Evolutionary conservation across 1,140 invertebrate species (phyloP).

Genomic region (Macrobrachium rosenbergii): DNA sequence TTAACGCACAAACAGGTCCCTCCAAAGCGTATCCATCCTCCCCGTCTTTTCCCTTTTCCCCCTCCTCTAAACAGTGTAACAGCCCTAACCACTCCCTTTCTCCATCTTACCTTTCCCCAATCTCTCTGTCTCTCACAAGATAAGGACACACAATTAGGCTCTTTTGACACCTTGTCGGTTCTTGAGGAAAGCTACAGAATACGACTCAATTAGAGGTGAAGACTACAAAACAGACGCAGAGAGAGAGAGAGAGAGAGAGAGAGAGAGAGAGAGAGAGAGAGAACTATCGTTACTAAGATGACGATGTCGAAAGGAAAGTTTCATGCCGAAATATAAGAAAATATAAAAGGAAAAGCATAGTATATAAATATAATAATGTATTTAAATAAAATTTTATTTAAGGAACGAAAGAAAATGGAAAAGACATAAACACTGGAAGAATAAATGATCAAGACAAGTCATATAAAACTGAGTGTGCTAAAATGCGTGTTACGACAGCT

Average conservation of each 20-base stretch:
- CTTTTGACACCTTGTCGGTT: conserved; percentile 58
- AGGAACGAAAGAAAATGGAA: not conserved
- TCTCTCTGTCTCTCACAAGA: conserved; percentile 2
- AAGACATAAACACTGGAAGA: not conserved
- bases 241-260: not conserved
- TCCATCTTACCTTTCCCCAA: not conserved
- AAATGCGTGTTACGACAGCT: too few relatives aligned
- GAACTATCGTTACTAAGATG: not conserved
- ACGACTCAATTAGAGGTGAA: conserved; percentile 48
- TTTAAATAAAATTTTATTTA: too few relatives aligned
- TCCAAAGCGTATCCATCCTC: not conserved
- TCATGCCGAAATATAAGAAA: too few relatives aligned
- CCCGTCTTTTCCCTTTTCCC: not conserved
- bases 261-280: not conserved
- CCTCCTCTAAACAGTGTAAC: not conserved
- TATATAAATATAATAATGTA: too few relatives aligned
- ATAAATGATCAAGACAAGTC: not conserved
- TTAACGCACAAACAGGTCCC: too few relatives aligned
- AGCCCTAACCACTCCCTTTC: not conserved
- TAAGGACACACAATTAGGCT: conserved; percentile 37
- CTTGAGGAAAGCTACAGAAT: conserved; percentile 52
- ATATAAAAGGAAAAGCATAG: not conserved
- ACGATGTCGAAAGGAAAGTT: not conserved
- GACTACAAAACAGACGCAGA: conserved; percentile 6
- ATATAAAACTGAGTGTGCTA: too few relatives aligned